A percentile compares a stretch with the other conserved stretches of the same genome.
Evolutionary conservation across 2,888 invertebrate genomes (phyloP).

Genomic region (Serripes groenlandicus): DNA sequence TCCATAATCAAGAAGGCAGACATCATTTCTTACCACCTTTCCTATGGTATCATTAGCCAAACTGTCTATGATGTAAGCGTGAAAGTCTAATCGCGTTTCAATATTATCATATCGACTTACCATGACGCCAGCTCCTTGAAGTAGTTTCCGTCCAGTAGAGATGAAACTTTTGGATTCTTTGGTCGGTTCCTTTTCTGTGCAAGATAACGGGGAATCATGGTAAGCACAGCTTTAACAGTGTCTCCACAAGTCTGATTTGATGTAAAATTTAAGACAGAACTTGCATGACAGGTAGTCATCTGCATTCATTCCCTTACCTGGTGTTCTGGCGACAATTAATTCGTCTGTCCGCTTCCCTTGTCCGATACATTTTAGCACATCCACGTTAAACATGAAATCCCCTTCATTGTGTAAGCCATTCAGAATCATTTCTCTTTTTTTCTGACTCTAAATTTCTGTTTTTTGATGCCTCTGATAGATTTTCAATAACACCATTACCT

Average conservation of each 20-base stretch:
- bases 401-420: conserved; percentile 42
- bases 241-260: conserved; percentile 47
- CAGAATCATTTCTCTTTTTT: conserved; percentile 14
- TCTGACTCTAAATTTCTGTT: not conserved
- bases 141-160: not conserved
- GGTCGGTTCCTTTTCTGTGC: not conserved
- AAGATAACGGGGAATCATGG: not conserved
- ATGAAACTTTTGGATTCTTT: conserved; percentile 7
- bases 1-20: conserved; percentile 8
- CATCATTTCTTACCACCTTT: conserved; percentile 16
- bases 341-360: not conserved
- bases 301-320: conserved; percentile 17
- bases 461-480: not conserved
- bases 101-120: not conserved
- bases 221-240: conserved; percentile 14
- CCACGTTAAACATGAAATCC: conserved; percentile 38
- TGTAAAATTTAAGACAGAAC: conserved; percentile 36
- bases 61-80: conserved; percentile 1
- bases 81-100: conserved; percentile 13
- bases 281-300: conserved; percentile 39
- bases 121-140: conserved; percentile 32
- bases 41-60: conserved; percentile 12
- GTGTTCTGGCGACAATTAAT: conserved; percentile 32
- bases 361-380: conserved; percentile 14
- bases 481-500: not conserved